Percentiles rank a stretch among this genome's conserved stretches.
Evolutionary conservation across 2,113 vertebrate genomes (phyloP).

Genomic region (chimpanzee (Pan troglodytes)): NHGRI_mPanTro3-v2.1_pri NC_072414.2:33872501-33873000

Average conservation of each 20-base stretch:
- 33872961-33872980: too few relatives aligned
- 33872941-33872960: too few relatives aligned
- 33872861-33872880: neutral
- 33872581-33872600: neutral
- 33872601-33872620: neutral
- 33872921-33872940: neutral
- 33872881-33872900: neutral
- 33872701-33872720: rapidly evolving
- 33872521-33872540: neutral
- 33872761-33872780: neutral
- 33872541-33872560: neutral
- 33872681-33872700: neutral
- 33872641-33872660: neutral
- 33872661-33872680: neutral
- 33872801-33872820: neutral
- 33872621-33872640: neutral
- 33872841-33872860: neutral
- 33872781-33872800: neutral
- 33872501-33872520: neutral
- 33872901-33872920: neutral
- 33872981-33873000: too few relatives aligned
- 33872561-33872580: neutral
- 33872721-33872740: neutral
- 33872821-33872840: neutral
- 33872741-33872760: neutral